Evolutionary conservation across 2,888 invertebrate species (phyloP), one percentile per base, ranked within the genome.

Genomic region (Amphipoea oculea): DNA sequence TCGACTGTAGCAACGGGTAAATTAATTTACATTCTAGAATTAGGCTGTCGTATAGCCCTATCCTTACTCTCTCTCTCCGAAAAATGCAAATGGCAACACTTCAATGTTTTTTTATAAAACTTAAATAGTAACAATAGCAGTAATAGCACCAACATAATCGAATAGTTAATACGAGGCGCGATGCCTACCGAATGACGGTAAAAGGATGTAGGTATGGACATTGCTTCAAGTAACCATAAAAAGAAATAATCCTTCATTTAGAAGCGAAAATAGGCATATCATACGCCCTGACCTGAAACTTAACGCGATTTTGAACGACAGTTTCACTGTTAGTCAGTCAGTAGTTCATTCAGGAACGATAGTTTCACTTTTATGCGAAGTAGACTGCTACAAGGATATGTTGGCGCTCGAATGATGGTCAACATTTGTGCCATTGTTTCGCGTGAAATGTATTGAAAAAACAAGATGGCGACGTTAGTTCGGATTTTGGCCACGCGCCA

Each of bases 161-260:
- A 79, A 71, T 40, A 29, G 0, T 40, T 29, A 40, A 72, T 42
- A 60, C 5, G 17, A 66, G 7, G 42, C 40, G 20, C 40, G 40
- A 62, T 23, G 40, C 0, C 23, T 51, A 63, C 3, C 5, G 4
- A 66, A 9, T 57, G 66, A 54, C 70, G 63, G 83, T 67, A 71
- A 71, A 63, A 73, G 66, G 29, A 14, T 20, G 0, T 42, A 65
- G 54, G 17, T 73, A 75, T 78, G 81, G 82, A 83, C 73, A 89
- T 84, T 83, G 80, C 77, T 81, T 78, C 87, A 85, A 69, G 12
- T 77, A 85, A 83, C 76, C 71, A 54, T 85, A 85, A 48, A 68
- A 7, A 48, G 17, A 80, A 80, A 69, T 29, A 54, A 63, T 48
- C 0, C 40, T 29, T 48, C 68, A 14, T 75, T 36, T 23, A 48